These are phyloP conservation scores for Bambusicola thoracicus DNA, from an alignment of 2,113 vertebrate genomes.

Conservation along the genomic window DNA sequence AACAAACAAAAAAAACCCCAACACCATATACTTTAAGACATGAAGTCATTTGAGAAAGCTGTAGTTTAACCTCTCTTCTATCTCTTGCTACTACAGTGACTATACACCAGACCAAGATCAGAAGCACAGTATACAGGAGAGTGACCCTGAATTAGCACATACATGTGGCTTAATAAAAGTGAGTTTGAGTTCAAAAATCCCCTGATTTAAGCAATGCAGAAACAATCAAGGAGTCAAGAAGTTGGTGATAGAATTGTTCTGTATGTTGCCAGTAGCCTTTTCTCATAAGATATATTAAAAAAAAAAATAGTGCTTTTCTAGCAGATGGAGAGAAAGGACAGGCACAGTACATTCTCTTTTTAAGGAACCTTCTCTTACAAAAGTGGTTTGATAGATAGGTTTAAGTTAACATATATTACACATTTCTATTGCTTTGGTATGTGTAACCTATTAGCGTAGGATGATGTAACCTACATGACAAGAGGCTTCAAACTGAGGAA, in stretches of 20 bases:
- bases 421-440: constrained; percentile 27
- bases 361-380: not conserved
- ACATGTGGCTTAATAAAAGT: fast-evolving
- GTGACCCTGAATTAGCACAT: not conserved
- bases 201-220: not conserved
- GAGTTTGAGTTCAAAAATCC: not conserved
- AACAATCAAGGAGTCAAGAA: not conserved
- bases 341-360: not conserved
- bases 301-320: not conserved
- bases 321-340: not conserved
- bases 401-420: constrained; percentile 9
- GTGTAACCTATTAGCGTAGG: constrained; percentile 15
- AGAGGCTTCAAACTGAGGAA: constrained; percentile 19
- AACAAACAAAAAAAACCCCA: not conserved
- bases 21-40: not conserved
- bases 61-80: not conserved
- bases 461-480: constrained; percentile 29
- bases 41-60: not conserved
- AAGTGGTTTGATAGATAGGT: not conserved
- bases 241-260: not conserved
- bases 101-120: not conserved
- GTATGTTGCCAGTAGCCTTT: constrained; percentile 9
- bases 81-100: not conserved
- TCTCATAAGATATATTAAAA: not conserved
- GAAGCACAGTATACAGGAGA: not conserved